phyloP scores from a whole-genome alignment of 2,797 vertebrate species.

The Craterocephalus amniculus region DNA sequence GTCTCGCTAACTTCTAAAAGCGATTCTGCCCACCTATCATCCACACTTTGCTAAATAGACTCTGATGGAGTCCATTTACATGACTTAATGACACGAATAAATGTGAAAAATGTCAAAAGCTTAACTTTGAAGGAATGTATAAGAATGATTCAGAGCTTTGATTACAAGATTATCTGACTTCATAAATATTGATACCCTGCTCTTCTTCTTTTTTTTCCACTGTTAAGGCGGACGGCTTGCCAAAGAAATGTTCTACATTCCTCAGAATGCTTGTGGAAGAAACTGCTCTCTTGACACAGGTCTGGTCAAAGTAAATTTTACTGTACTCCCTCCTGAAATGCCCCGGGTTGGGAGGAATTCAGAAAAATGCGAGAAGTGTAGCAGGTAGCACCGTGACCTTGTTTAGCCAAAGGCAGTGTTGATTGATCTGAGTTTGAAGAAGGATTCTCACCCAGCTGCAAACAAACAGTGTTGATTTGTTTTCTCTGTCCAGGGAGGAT shows the following conservation, averaged over 20 bases:
- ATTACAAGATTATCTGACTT: slow-evolving; percentile 42
- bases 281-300: slow-evolving; percentile 90
- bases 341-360: slow-evolving; percentile 23
- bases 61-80: slow-evolving; percentile 32
- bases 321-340: slow-evolving; percentile 5
- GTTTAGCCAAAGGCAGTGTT: slow-evolving; percentile 35
- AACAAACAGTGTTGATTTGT: slow-evolving; percentile 41
- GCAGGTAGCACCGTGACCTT: slow-evolving; percentile 9
- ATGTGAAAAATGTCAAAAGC: slow-evolving; percentile 31
- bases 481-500: slow-evolving; percentile 25
- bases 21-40: slow-evolving; percentile 1
- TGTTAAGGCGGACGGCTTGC: slow-evolving; percentile 89
- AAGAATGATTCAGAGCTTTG: slow-evolving; percentile 50
- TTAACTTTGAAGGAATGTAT: slow-evolving; percentile 28
- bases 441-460: slow-evolving; percentile 17
- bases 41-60: slow-evolving; percentile 1
- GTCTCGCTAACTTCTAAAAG: slow-evolving; percentile 31
- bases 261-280: slow-evolving; percentile 91
- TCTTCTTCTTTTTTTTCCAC: slow-evolving; percentile 61
- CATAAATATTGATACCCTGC: slow-evolving; percentile 59
- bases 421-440: slow-evolving; percentile 54
- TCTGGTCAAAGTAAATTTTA: slow-evolving; percentile 55
- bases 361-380: slow-evolving; percentile 26
- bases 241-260: slow-evolving; percentile 96
- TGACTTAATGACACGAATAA: slow-evolving; percentile 29